These are phyloP conservation scores for Chydorus sphaericus DNA, from an alignment of 2,888 invertebrate species.

Conservation along the genomic window DNA sequence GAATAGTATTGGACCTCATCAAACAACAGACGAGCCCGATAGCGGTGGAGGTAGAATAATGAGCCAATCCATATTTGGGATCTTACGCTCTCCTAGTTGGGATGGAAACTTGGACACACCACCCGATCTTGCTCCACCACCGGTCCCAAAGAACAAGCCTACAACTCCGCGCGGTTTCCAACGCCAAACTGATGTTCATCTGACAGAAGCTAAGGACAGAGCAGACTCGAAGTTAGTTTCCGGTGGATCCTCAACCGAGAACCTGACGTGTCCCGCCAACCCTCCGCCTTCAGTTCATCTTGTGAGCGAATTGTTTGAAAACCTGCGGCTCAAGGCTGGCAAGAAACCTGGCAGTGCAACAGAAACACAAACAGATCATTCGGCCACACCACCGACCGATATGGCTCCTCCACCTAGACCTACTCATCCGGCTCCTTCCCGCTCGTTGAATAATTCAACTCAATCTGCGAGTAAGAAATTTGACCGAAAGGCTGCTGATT, in stretches of 20 bases:
- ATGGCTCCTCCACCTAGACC: conserved; percentile 17
- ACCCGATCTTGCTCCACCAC: neutral
- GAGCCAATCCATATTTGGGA: conserved; percentile 13
- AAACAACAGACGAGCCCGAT: neutral
- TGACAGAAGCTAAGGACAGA: conserved; percentile 68
- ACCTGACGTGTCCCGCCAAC: conserved; percentile 22
- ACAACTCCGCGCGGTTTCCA: conserved; percentile 8
- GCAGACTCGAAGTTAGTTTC: conserved; percentile 41
- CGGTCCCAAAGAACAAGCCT: neutral
- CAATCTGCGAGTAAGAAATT: conserved; percentile 36
- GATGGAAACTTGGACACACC: conserved; percentile 4
- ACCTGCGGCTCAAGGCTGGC: conserved; percentile 49
- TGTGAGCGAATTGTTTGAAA: conserved; percentile 70
- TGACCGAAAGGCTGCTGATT: conserved; percentile 31
- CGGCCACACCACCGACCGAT: conserved; percentile 22
- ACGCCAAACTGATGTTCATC: conserved; percentile 48
- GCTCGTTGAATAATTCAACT: conserved; percentile 41
- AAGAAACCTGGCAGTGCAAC: conserved; percentile 20
- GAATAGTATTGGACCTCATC: neutral
- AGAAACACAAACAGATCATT: conserved; percentile 16
- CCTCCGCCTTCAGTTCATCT: conserved; percentile 63
- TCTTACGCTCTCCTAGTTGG: conserved; percentile 12
- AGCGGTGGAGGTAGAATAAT: neutral
- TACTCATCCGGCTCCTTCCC: neutral
- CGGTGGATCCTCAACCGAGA: conserved; percentile 2